phyloP scores from a whole-genome alignment of 2,113 vertebrate genomes.

The Aegypius monachus region DNA sequence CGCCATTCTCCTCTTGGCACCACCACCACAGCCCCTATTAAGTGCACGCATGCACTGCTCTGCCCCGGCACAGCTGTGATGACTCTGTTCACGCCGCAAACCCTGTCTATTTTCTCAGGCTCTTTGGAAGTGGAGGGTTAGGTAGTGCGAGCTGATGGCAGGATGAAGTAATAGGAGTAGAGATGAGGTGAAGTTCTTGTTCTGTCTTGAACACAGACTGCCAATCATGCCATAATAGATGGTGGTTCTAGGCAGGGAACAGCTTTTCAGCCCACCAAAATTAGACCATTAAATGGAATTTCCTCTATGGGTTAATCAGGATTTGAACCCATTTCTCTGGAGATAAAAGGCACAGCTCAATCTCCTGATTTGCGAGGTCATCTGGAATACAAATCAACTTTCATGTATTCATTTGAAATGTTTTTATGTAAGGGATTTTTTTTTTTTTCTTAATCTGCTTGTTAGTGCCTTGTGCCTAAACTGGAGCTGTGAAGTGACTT shows the following conservation, averaged over 20 bases:
- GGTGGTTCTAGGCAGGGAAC: constrained; percentile 37
- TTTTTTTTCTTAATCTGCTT: background rate
- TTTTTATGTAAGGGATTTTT: constrained; percentile 12
- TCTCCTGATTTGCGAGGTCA: constrained; percentile 14
- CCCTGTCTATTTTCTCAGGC: constrained; percentile 29
- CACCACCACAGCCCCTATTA: background rate
- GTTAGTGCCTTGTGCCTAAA: constrained; percentile 9
- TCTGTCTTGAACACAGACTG: constrained; percentile 43
- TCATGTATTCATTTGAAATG: constrained; percentile 14
- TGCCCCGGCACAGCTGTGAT: background rate
- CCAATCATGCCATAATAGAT: constrained; percentile 44
- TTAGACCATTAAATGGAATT: constrained; percentile 50
- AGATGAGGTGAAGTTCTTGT: constrained; percentile 55
- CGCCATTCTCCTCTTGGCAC: background rate
- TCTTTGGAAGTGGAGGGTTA: constrained; percentile 18
- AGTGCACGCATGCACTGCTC: background rate
- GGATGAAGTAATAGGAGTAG: constrained; percentile 50
- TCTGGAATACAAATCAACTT: constrained; percentile 49
- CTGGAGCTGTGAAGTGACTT: constrained; percentile 38
- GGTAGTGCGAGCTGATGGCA: constrained; percentile 15
- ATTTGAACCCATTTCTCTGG: constrained; percentile 33
- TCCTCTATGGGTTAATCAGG: constrained; percentile 46
- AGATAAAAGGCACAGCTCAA: constrained; percentile 46
- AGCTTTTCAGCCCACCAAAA: constrained; percentile 47
- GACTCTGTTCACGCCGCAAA: background rate